Evolutionary conservation across 2,113 vertebrate genomes (phyloP).

Genomic region (Oostethus manadensis): DNA sequence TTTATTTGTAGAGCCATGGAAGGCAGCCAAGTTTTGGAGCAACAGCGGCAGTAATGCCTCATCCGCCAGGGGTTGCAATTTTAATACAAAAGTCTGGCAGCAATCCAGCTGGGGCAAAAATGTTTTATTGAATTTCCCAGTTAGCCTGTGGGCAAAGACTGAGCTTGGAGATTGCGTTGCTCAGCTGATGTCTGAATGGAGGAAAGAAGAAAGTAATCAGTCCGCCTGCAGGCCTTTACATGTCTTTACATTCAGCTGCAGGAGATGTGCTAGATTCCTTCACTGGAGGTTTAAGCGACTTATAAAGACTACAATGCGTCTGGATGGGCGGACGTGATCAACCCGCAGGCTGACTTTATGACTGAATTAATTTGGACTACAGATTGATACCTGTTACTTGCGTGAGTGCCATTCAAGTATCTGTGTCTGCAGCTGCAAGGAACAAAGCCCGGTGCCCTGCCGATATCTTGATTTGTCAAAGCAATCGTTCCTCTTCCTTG

Average conservation of each 20-base stretch:
- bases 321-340: not conserved
- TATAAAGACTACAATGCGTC: slow-evolving; percentile 21
- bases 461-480: not conserved
- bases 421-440: not conserved
- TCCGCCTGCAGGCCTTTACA: slow-evolving; percentile 45
- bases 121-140: slow-evolving; percentile 55
- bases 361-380: not conserved
- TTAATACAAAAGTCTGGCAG: slow-evolving; percentile 47
- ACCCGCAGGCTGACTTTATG: not conserved
- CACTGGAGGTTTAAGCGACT: not conserved
- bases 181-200: slow-evolving; percentile 39
- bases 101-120: slow-evolving; percentile 44
- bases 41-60: slow-evolving; percentile 10
- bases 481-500: not conserved
- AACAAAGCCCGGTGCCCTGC: not conserved
- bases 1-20: no score
- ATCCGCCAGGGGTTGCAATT: slow-evolving; percentile 43
- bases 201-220: slow-evolving; percentile 29
- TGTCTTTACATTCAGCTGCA: slow-evolving; percentile 37
- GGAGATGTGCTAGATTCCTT: slow-evolving; percentile 20
- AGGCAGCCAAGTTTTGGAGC: no score
- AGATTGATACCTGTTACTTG: not conserved
- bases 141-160: slow-evolving; percentile 55
- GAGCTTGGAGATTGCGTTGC: slow-evolving; percentile 33
- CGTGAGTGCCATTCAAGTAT: not conserved